Percentiles rank a stretch among this genome's conserved stretches.
These are phyloP conservation scores for Zaprionus bogoriensis DNA, from an alignment of 2,888 invertebrate species.

Conservation along the genomic window DNA sequence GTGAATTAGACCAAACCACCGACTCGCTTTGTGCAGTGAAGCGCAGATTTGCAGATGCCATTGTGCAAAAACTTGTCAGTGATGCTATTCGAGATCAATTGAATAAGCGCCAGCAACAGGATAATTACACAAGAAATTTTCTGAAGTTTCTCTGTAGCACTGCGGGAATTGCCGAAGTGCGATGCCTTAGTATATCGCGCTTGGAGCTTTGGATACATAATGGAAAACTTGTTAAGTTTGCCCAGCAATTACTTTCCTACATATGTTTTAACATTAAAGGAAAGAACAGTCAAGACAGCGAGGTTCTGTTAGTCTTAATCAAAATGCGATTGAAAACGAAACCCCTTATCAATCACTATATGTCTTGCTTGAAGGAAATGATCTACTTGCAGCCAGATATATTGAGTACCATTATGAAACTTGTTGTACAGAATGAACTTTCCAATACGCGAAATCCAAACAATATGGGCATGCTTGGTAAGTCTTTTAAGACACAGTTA, in stretches of 20 bases:
- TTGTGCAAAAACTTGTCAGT: conserved; percentile 89
- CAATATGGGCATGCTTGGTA: conserved; percentile 93
- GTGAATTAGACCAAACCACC: conserved; percentile 82
- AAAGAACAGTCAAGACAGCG: conserved; percentile 87
- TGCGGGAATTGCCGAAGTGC: conserved; percentile 92
- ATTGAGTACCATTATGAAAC: conserved; percentile 92
- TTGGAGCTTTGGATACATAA: conserved; percentile 98
- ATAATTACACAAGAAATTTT: conserved; percentile 94
- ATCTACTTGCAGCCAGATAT: conserved; percentile 93
- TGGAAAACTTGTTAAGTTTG: conserved; percentile 95
- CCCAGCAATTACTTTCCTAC: conserved; percentile 95
- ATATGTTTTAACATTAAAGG: conserved; percentile 95
- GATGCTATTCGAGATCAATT: conserved; percentile 95
- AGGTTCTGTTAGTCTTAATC: conserved; percentile 92
- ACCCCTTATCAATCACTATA: conserved; percentile 93
- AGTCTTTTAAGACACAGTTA: no score
- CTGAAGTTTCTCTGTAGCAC: conserved; percentile 92
- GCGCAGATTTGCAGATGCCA: conserved; percentile 84
- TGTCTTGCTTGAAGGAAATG: conserved; percentile 95
- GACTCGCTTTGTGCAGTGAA: conserved; percentile 83
- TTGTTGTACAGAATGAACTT: conserved; percentile 97
- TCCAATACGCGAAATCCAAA: conserved; percentile 96
- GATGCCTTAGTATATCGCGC: conserved; percentile 83
- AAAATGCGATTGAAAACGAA: conserved; percentile 97
- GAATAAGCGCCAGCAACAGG: conserved; percentile 91